These are phyloP conservation scores for human (Homo sapiens) DNA, from an alignment of 2,113 vertebrate species.

Conservation along the genomic window GRCh38 chr7:142024501-142025000, in stretches of 20 bases:
- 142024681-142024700: neutral
- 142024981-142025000: neutral
- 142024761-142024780: neutral
- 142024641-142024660: neutral
- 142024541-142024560: neutral
- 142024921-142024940: neutral
- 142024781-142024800: neutral
- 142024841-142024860: neutral
- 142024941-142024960: neutral
- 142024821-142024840: neutral
- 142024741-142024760: neutral
- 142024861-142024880: neutral
- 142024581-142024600: neutral
- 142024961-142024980: neutral
- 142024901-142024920: neutral
- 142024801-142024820: neutral
- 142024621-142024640: neutral
- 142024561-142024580: neutral
- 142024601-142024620: neutral
- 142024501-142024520: neutral
- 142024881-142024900: neutral
- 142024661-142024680: neutral
- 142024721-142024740: neutral
- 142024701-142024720: neutral
- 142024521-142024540: neutral